Evolutionary conservation across 2,888 invertebrate genomes (phyloP).

Genomic region (Archips xylosteana): DNA sequence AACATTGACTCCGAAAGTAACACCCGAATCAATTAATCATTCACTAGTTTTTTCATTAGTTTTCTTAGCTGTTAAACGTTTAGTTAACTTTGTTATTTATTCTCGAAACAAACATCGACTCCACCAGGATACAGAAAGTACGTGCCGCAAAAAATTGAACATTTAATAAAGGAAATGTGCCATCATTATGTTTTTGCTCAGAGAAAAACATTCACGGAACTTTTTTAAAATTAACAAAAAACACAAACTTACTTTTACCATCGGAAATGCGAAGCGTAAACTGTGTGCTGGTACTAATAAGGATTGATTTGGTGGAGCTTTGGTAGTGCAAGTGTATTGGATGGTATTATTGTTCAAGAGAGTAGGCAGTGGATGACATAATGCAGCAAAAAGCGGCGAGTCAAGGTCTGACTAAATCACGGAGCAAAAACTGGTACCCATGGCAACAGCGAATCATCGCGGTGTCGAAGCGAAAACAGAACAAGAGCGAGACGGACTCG

Average conservation of each 20-base stretch:
- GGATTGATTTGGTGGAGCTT: background rate
- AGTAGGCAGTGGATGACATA: constrained; percentile 41
- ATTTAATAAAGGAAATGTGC: constrained; percentile 42
- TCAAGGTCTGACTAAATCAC: constrained; percentile 36
- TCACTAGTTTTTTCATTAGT: no score
- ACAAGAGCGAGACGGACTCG: no score
- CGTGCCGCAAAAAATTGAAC: constrained; percentile 32
- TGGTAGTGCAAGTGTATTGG: background rate
- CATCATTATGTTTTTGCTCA: constrained; percentile 41
- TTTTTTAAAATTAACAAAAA: constrained; percentile 42
- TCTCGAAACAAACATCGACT: constrained; percentile 18
- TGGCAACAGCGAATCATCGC: constrained; percentile 34
- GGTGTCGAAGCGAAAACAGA: constrained; percentile 10
- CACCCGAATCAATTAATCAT: no score
- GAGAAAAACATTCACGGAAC: constrained; percentile 39
- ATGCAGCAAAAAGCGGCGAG: constrained; percentile 38
- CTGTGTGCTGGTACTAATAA: background rate
- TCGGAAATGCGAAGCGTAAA: background rate
- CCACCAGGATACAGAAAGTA: constrained; percentile 39
- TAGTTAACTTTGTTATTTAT: background rate
- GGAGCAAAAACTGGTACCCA: constrained; percentile 27
- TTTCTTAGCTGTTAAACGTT: no score
- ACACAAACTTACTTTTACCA: constrained; percentile 7
- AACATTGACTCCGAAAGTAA: no score
- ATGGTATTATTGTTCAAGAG: constrained; percentile 29